phyloP scores from a whole-genome alignment of 2,113 vertebrate genomes.

The Athene cunicularia region DNA sequence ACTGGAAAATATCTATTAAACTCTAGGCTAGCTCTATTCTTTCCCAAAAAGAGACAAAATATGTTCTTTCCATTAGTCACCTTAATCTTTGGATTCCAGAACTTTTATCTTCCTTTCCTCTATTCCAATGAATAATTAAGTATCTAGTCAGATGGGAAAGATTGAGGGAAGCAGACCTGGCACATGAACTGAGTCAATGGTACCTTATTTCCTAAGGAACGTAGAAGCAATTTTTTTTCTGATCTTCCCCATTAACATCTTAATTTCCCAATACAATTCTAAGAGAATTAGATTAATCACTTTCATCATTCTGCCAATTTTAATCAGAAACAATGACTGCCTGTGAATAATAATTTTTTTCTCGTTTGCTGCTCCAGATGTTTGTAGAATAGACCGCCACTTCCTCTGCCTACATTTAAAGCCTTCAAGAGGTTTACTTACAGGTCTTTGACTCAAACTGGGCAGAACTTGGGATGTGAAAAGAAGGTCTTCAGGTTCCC shows the following conservation, averaged over 20 bases:
- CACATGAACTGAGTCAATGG: not conserved
- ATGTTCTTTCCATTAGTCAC: not conserved
- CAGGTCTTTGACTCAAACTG: not conserved
- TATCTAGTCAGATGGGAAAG: not conserved
- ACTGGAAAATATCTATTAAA: constrained; percentile 2
- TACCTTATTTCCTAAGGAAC: constrained; percentile 7
- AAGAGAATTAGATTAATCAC: constrained; percentile 52
- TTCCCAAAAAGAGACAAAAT: not conserved
- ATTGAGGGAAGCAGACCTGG: not conserved
- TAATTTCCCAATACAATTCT: constrained; percentile 58
- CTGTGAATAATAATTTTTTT: constrained; percentile 16
- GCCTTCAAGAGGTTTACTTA: not conserved
- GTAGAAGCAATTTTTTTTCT: not conserved
- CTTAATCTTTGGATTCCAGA: constrained; percentile 36
- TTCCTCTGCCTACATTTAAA: not conserved
- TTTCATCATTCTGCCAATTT: not conserved
- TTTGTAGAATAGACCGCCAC: not conserved
- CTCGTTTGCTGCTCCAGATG: not conserved
- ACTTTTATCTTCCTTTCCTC: constrained; percentile 22
- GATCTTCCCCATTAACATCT: constrained; percentile 49
- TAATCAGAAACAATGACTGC: not conserved
- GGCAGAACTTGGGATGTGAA: not conserved
- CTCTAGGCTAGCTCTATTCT: not conserved
- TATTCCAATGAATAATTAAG: constrained; percentile 27
- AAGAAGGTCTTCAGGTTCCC: not conserved